Evolutionary conservation across 2,797 vertebrate genomes (phyloP).

Genomic region (Anniella stebbinsi): DNA sequence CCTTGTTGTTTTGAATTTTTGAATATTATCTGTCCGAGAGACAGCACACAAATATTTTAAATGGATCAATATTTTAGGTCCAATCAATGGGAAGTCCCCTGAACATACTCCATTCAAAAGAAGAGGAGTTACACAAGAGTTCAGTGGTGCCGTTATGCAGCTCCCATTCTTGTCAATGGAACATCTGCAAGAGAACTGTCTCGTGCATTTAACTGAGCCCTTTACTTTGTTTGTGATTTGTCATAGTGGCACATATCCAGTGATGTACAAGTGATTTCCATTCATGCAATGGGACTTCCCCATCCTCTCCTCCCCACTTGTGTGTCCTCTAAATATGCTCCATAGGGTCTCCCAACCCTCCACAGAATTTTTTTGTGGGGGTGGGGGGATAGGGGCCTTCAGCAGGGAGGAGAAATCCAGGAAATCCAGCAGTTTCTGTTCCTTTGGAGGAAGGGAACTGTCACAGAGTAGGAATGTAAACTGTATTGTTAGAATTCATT

Average conservation of each 20-base stretch:
- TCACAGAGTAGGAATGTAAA: too few species aligned
- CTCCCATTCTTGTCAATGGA: neutral
- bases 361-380: too few species aligned
- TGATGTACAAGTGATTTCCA: too few species aligned
- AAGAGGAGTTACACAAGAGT: neutral
- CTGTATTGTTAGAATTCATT: too few species aligned
- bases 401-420: too few species aligned
- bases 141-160: neutral
- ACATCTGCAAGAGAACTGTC: neutral
- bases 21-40: neutral
- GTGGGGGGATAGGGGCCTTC: too few species aligned
- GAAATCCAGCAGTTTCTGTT: too few species aligned
- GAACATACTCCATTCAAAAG: neutral
- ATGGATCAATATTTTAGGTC: neutral
- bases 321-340: too few species aligned
- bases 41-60: neutral
- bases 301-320: too few species aligned
- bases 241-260: neutral
- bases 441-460: too few species aligned
- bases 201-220: neutral
- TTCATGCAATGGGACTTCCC: too few species aligned
- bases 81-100: neutral
- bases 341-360: too few species aligned
- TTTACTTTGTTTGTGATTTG: neutral
- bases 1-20: neutral